These are phyloP conservation scores for Trichoplusia ni DNA, from an alignment of 1,140 invertebrate species.

Conservation along the genomic window DNA sequence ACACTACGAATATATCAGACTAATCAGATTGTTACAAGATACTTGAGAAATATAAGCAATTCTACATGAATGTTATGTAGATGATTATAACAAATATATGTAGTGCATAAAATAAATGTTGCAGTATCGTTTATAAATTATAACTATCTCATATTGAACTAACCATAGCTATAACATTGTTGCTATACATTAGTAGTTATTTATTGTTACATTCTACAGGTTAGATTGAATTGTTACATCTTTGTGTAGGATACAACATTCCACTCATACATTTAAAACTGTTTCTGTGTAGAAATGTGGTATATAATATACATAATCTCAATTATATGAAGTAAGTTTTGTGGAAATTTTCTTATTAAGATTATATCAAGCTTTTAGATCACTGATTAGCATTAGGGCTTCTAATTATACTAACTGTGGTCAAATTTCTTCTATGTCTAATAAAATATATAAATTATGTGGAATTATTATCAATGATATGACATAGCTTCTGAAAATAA, in stretches of 20 bases:
- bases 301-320: conserved; percentile 18
- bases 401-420: conserved; percentile 14
- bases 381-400: conserved; percentile 15
- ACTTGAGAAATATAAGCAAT: neutral
- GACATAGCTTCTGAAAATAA: conserved; percentile 1
- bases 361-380: conserved; percentile 20
- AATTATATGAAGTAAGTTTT: conserved; percentile 1
- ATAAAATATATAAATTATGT: conserved; percentile 9
- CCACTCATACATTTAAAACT: conserved; percentile 20
- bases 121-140: neutral
- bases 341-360: conserved; percentile 4
- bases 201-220: conserved; percentile 23
- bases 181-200: conserved; percentile 25
- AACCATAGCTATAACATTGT: conserved; percentile 22
- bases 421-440: conserved; percentile 18
- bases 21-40: conserved; percentile 18
- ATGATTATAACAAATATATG: neutral
- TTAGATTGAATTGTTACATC: conserved; percentile 23
- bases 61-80: conserved; percentile 34
- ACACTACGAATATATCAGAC: neutral
- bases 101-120: conserved; percentile 9
- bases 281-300: neutral
- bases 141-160: conserved; percentile 2
- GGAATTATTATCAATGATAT: neutral
- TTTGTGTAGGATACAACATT: conserved; percentile 25